Evolutionary conservation across 2,113 vertebrate species (phyloP).

Genomic region (Datnioides undecimradiatus): DNA sequence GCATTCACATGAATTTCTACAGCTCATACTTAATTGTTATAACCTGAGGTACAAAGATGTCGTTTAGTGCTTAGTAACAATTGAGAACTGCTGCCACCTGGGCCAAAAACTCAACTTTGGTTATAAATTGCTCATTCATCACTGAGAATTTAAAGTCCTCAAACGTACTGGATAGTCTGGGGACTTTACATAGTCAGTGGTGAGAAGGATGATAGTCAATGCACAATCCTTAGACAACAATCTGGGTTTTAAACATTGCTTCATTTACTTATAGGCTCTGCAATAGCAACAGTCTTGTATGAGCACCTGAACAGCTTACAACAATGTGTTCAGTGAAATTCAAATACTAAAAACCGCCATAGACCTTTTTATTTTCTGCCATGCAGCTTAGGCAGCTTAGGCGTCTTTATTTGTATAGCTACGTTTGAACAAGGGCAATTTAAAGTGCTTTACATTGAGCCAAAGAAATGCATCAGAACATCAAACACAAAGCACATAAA

Average conservation of each 20-base stretch:
- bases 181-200: no score
- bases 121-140: not conserved
- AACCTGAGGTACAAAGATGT: not conserved
- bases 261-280: not conserved
- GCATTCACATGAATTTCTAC: slow-evolving; percentile 1
- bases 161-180: not conserved
- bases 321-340: not conserved
- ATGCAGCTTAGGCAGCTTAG: no score
- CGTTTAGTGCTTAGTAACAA: not conserved
- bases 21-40: not conserved
- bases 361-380: no score
- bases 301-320: no score
- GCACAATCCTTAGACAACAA: not conserved
- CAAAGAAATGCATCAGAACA: not conserved
- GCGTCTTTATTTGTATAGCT: no score
- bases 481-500: not conserved
- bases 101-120: not conserved
- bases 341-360: not conserved
- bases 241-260: not conserved
- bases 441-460: not conserved
- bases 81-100: not conserved
- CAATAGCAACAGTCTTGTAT: not conserved
- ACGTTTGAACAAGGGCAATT: not conserved
- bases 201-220: not conserved
- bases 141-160: not conserved